Conservation (phyloP, 2,888 invertebrate genomes). For the Platycheirus albimanus region DNA sequence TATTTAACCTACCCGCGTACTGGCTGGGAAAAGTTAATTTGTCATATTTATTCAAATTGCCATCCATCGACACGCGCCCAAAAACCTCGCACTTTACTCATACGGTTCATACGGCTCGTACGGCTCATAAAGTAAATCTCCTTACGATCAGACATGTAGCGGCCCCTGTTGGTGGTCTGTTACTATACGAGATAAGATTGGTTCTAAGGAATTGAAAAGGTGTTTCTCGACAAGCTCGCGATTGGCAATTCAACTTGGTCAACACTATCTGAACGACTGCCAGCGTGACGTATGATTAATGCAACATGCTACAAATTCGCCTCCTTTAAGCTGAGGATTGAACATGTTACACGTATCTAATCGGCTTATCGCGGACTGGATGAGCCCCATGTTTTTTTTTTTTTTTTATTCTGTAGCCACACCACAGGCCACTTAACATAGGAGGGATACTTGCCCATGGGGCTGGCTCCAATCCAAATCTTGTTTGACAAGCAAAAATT, state of each 20-base stretch:
- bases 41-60: constrained; percentile 63
- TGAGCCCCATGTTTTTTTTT: constrained; percentile 51
- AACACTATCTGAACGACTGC: constrained; percentile 23
- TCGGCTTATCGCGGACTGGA: constrained; percentile 63
- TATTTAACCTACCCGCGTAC: background rate
- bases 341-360: constrained; percentile 58
- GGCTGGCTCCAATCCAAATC: constrained; percentile 66
- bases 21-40: constrained; percentile 44
- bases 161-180: constrained; percentile 60
- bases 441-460: constrained; percentile 43
- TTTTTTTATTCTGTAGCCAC: constrained; percentile 42
- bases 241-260: constrained; percentile 38
- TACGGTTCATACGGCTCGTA: background rate
- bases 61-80: constrained; percentile 46
- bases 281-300: constrained; percentile 64
- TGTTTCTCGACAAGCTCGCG: constrained; percentile 41
- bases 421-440: constrained; percentile 4
- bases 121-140: no score
- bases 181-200: constrained; percentile 34
- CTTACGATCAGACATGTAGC: constrained; percentile 27
- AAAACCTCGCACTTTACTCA: constrained; percentile 42
- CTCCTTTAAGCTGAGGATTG: constrained; percentile 46
- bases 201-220: constrained; percentile 39
- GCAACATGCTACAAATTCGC: constrained; percentile 51
- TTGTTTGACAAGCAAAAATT: constrained; percentile 73